Percentiles rank a stretch among this genome's conserved stretches.
Evolutionary conservation across 2,113 vertebrate genomes (phyloP).

Genomic region (Bos taurus): ARS-UCD2.0 NC_037335.1:98144501-98145000

Average conservation of each 20-base stretch:
- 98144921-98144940: background rate
- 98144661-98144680: background rate
- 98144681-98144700: background rate
- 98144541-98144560: background rate
- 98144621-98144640: fast-evolving
- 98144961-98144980: conserved; percentile 19
- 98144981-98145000: conserved; percentile 23
- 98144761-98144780: background rate
- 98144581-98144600: background rate
- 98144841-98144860: fast-evolving
- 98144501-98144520: background rate
- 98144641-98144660: background rate
- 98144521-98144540: background rate
- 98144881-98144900: fast-evolving
- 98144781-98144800: background rate
- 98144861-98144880: fast-evolving
- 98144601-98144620: background rate
- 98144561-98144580: background rate
- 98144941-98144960: background rate
- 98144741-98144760: background rate
- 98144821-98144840: background rate
- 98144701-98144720: background rate
- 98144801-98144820: background rate
- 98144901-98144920: background rate
- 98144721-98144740: background rate